phyloP scores from a whole-genome alignment of 1,140 invertebrate species.

The Eriosoma lanigerum region DNA sequence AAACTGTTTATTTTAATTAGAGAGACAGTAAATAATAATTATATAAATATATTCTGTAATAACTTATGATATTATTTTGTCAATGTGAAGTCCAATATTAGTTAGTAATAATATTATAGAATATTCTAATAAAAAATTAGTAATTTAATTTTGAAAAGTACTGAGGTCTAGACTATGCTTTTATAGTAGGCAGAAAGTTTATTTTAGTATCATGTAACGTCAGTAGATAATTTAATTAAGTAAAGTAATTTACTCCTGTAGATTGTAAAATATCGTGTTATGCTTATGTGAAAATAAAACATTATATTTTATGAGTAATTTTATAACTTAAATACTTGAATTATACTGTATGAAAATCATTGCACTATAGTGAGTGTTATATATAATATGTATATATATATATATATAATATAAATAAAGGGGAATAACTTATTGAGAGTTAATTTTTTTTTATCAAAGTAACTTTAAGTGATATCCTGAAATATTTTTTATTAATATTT shows the following conservation, averaged over 20 bases:
- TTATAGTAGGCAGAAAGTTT: not conserved
- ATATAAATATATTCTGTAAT: not conserved
- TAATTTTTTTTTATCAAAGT: too few relatives aligned
- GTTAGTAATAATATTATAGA: not conserved
- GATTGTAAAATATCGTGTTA: not conserved
- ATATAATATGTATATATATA: too few relatives aligned
- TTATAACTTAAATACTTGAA: too few relatives aligned
- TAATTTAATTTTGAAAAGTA: not conserved
- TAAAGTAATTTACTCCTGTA: not conserved
- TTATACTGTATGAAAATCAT: too few relatives aligned
- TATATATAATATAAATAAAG: too few relatives aligned
- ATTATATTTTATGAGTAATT: not conserved
- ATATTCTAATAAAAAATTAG: not conserved
- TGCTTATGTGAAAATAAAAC: not conserved
- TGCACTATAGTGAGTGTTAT: too few relatives aligned
- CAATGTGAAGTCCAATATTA: not conserved
- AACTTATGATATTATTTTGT: not conserved
- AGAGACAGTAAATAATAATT: not conserved
- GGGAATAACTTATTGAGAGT: too few relatives aligned
- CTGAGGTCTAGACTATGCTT: slow-evolving; percentile 10
- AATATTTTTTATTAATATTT: too few relatives aligned
- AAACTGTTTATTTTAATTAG: not conserved
- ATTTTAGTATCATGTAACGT: not conserved
- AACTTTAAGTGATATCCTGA: too few relatives aligned
- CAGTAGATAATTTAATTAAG: slow-evolving; percentile 16